These are phyloP conservation scores for Cenopis cana DNA, from an alignment of 2,888 invertebrate genomes.

Conservation along the genomic window DNA sequence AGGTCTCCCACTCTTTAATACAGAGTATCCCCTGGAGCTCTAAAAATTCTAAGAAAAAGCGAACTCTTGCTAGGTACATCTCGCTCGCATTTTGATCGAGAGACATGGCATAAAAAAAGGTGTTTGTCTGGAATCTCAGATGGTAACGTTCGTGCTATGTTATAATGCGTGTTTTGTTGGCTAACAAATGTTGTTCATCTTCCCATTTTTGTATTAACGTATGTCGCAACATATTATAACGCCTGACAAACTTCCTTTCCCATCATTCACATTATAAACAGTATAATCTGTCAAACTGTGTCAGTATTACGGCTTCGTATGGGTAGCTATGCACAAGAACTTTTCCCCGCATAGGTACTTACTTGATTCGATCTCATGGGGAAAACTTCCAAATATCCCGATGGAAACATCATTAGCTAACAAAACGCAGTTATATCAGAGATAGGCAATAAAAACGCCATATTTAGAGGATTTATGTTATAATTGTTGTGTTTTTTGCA, in stretches of 20 bases:
- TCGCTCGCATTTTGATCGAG: neutral
- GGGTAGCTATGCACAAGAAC: conserved; percentile 1
- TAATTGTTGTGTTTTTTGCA: conserved; percentile 62
- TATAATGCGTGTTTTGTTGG: neutral
- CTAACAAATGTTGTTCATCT: neutral
- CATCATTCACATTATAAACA: neutral
- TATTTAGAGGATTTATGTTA: conserved; percentile 28
- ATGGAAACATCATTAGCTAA: conserved; percentile 23
- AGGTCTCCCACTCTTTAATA: no score
- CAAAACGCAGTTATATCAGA: conserved; percentile 17
- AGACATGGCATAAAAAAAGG: neutral
- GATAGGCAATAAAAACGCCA: conserved; percentile 34
- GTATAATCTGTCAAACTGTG: conserved; percentile 1
- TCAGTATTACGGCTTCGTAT: neutral
- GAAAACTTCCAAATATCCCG: conserved; percentile 13
- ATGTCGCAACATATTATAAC: neutral
- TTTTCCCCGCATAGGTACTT: conserved; percentile 21
- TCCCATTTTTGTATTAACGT: neutral
- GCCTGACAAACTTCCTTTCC: neutral
- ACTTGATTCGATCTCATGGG: conserved; percentile 21
- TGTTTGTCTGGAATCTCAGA: neutral
- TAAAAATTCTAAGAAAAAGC: no score
- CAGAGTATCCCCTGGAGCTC: no score
- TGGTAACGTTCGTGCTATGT: neutral
- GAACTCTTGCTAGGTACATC: no score